Base-by-base conservation (phyloP, 1,140 invertebrate species). In the Cotesia vestalis region DNA sequence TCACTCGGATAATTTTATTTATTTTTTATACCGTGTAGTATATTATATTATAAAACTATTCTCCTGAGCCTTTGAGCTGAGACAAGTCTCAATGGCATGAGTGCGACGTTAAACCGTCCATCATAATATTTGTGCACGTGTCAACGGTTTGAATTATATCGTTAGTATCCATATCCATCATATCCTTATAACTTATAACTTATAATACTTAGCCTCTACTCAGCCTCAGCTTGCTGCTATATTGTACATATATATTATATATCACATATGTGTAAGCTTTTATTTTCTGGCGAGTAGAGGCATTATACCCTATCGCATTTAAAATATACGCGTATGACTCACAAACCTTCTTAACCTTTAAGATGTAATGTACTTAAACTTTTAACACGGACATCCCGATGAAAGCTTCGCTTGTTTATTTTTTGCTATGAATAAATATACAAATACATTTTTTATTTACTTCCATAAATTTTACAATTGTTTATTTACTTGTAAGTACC, bases 71-170 rank as follows among this genome's bases (percentile, higher is more conserved):
- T 27, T 27, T 27, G 27, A 27, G 27, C 27, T 27, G n/a, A 66
- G 14, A 38, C 14, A 17, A 9, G 40, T 46, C 40, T 46, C 40
- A 46, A 46, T 46, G 40, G 40, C 2, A 46, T 46, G 40, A 46
- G 40, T 46, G 11, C 51, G 52, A 57, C 53, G 71, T 66, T 72
- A 75, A 77, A 66, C 69, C 75, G 76, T 81, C 75, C 74, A 82
- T 83, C 81, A 83, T 80, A 82, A 83, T 79, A 79, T 83, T 83
- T 83, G 80, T 82, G 81, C 74, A 77, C 73, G 73, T 72, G 79
- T 83, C 79, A 75, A 74, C 79, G 74, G 66, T 66, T 78, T 80
- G 78, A 81, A 80, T 82, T 81, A 79, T 82, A 76, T 76, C 76
- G 79, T 80, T 78, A 81, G 74, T 57, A 20, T 59, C 8, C n/a